Percentiles rank a stretch among this genome's conserved stretches.
Conservation (phyloP, 2,888 invertebrate species). For the Caenorhabditis auriculariae region DNA sequence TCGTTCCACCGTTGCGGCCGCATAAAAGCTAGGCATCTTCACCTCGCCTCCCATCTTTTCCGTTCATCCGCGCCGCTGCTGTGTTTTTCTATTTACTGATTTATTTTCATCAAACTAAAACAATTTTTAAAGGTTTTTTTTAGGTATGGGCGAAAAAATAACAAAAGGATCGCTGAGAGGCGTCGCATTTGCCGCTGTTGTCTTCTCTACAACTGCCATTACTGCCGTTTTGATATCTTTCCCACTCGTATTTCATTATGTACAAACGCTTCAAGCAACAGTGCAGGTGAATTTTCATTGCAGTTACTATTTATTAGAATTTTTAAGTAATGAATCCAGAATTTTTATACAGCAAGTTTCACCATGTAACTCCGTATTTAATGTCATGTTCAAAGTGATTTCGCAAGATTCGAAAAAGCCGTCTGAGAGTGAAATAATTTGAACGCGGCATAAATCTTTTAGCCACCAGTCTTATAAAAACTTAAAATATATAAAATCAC, state of each 20-base stretch:
- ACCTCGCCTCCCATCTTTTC: conserved; percentile 3
- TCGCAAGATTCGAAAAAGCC: no score
- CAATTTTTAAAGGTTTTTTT: background rate
- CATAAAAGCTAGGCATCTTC: conserved; percentile 24
- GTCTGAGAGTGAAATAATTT: no score
- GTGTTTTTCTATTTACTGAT: background rate
- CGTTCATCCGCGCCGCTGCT: background rate
- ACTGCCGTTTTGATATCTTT: conserved; percentile 61
- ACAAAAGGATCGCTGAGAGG: conserved; percentile 35
- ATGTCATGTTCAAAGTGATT: no score
- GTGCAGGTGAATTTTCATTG: conserved; percentile 46
- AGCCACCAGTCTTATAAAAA: no score
- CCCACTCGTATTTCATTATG: conserved; percentile 63
- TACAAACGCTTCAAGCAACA: conserved; percentile 62
- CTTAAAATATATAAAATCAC: no score
- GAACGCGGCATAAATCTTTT: no score
- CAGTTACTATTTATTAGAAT: no score
- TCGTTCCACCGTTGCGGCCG: conserved; percentile 46
- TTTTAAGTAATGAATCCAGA: no score
- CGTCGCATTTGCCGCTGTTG: conserved; percentile 50
- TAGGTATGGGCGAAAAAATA: conserved; percentile 30
- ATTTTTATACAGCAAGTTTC: no score
- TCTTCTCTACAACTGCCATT: conserved; percentile 59
- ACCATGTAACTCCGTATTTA: no score
- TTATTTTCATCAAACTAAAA: conserved; percentile 1